These are phyloP conservation scores for Neelides sp. DNA, from an alignment of 1,140 invertebrate species.

Conservation along the genomic window DNA sequence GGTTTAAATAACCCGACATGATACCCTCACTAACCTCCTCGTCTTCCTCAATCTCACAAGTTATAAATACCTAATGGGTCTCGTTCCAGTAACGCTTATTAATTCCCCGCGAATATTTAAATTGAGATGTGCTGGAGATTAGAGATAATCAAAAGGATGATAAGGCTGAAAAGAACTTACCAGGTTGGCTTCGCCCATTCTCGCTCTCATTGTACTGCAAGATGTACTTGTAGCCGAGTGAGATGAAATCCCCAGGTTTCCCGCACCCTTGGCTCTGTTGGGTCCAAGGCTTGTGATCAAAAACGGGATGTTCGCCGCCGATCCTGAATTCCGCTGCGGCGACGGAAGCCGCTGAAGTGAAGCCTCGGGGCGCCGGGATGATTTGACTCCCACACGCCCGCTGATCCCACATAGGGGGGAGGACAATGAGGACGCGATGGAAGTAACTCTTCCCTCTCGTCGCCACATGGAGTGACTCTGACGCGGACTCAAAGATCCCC, in stretches of 20 bases:
- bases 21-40: too few relatives aligned
- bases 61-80: too few relatives aligned
- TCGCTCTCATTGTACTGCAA: constrained; percentile 23
- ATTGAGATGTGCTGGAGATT: neutral
- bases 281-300: constrained; percentile 43
- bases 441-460: constrained; percentile 42
- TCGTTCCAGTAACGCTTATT: too few relatives aligned
- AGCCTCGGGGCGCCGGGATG: constrained; percentile 23
- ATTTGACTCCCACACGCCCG: constrained; percentile 17
- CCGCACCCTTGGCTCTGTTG: constrained; percentile 47
- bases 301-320: constrained; percentile 39
- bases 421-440: constrained; percentile 41
- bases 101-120: too few relatives aligned
- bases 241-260: constrained; percentile 45
- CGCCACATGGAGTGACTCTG: constrained; percentile 41
- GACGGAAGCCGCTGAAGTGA: constrained; percentile 29
- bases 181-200: constrained; percentile 9
- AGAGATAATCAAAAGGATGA: too few relatives aligned
- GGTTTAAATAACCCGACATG: too few relatives aligned
- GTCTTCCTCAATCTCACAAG: too few relatives aligned
- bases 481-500: constrained; percentile 40
- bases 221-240: constrained; percentile 36
- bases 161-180: constrained; percentile 13
- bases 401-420: constrained; percentile 41
- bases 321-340: constrained; percentile 41